Evolutionary conservation across 2,888 invertebrate genomes (phyloP).

Genomic region (Xylota sylvarum): DNA sequence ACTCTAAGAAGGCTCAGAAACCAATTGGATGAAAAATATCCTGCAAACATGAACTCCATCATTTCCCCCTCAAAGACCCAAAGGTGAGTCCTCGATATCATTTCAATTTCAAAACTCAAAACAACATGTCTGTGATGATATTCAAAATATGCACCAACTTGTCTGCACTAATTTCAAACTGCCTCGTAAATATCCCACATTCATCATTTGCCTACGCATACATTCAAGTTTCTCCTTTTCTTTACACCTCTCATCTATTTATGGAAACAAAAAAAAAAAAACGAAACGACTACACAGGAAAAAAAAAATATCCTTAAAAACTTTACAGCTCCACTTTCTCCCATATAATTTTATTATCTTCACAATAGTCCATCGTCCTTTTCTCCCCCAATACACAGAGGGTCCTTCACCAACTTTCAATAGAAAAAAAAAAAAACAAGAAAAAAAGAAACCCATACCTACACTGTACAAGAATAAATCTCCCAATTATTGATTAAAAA

Average conservation of each 20-base stretch:
- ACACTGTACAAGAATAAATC: slow-evolving; percentile 57
- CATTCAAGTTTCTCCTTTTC: not conserved
- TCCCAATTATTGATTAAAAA: slow-evolving; percentile 75
- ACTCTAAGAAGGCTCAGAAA: too few relatives aligned
- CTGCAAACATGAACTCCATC: too few relatives aligned
- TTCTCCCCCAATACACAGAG: slow-evolving; percentile 8
- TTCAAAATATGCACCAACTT: slow-evolving; percentile 21
- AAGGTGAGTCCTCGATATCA: not conserved
- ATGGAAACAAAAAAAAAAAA: slow-evolving; percentile 1
- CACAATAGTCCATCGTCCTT: slow-evolving; percentile 40
- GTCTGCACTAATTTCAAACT: slow-evolving; percentile 55
- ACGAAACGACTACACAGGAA: not conserved
- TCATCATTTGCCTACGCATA: slow-evolving; percentile 37
- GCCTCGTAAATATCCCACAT: slow-evolving; percentile 36
- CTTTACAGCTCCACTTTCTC: slow-evolving; percentile 61
- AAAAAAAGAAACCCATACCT: not conserved
- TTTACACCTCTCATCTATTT: slow-evolving; percentile 21
- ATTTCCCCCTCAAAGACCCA: too few relatives aligned
- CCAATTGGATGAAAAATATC: too few relatives aligned
- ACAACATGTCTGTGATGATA: not conserved
- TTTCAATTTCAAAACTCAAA: not conserved
- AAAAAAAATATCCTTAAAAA: slow-evolving; percentile 30
- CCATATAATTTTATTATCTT: slow-evolving; percentile 60
- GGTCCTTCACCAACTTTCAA: slow-evolving; percentile 40
- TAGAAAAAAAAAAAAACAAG: slow-evolving; percentile 20